phyloP scores from a whole-genome alignment of 2,888 invertebrate species.

The Rotaria magnacalcarata region DNA sequence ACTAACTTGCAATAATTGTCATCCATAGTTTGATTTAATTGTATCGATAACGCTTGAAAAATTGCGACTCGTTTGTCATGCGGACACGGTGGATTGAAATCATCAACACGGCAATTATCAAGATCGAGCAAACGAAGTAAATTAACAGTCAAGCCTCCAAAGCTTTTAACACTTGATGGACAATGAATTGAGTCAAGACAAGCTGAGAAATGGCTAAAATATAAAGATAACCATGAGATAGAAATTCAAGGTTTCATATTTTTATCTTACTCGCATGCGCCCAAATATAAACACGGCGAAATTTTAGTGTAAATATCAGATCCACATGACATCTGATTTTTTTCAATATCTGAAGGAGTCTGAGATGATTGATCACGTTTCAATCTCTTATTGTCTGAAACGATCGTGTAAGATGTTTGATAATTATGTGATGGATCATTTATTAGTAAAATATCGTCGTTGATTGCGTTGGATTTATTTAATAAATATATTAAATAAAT shows the following conservation, averaged over 20 bases:
- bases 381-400: not conserved
- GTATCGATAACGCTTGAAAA: not conserved
- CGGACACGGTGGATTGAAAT: not conserved
- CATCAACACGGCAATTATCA: not conserved
- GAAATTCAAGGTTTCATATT: not conserved
- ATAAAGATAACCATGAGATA: not conserved
- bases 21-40: not conserved
- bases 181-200: not conserved
- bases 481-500: slow-evolving; percentile 12
- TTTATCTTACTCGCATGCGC: not conserved
- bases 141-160: not conserved
- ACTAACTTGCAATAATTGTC: slow-evolving; percentile 17
- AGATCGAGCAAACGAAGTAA: not conserved
- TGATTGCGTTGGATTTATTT: not conserved
- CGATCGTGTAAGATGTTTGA: not conserved
- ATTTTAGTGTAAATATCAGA: not conserved
- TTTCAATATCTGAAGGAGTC: not conserved
- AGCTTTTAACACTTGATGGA: not conserved
- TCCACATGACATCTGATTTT: not conserved
- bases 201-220: not conserved
- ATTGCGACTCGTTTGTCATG: not conserved
- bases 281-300: not conserved
- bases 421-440: not conserved
- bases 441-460: not conserved
- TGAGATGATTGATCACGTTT: not conserved